phyloP scores from a whole-genome alignment of 2,113 vertebrate genomes.

The Uria aalge region DNA sequence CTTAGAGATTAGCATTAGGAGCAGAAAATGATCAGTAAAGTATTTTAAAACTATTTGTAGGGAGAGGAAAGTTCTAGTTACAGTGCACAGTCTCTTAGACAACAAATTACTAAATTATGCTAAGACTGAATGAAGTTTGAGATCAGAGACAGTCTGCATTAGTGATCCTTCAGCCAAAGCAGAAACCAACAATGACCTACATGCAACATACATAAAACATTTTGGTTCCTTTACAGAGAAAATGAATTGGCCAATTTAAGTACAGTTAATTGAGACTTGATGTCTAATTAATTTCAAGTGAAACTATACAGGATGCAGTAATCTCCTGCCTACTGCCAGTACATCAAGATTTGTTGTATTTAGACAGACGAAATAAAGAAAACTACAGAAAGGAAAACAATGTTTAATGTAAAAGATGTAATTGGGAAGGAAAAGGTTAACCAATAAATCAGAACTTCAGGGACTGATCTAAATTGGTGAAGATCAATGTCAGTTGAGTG shows the following conservation, averaged over 20 bases:
- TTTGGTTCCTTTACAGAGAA: constrained; percentile 1
- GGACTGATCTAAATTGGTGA: not conserved
- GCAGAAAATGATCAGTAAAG: not conserved
- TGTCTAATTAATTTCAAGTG: constrained; percentile 18
- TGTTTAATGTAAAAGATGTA: not conserved
- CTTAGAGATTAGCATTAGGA: not conserved
- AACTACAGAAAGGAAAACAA: not conserved
- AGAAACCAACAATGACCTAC: not conserved
- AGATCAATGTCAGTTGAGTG: not conserved
- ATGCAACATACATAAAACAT: not conserved
- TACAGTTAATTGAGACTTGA: not conserved
- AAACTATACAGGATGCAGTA: not conserved
- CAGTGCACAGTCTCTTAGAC: not conserved
- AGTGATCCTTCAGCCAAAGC: constrained; percentile 1
- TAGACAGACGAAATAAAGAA: not conserved
- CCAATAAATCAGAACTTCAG: not conserved
- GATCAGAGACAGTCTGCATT: not conserved
- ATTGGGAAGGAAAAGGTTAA: not conserved
- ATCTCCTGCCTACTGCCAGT: not conserved
- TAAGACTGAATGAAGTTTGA: not conserved
- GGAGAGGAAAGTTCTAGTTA: not conserved
- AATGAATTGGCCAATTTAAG: not conserved
- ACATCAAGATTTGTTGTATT: not conserved
- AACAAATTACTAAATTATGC: not conserved
- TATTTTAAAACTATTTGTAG: not conserved